Conservation (phyloP, 1,140 invertebrate genomes). For the Leucophenga varia region DNA sequence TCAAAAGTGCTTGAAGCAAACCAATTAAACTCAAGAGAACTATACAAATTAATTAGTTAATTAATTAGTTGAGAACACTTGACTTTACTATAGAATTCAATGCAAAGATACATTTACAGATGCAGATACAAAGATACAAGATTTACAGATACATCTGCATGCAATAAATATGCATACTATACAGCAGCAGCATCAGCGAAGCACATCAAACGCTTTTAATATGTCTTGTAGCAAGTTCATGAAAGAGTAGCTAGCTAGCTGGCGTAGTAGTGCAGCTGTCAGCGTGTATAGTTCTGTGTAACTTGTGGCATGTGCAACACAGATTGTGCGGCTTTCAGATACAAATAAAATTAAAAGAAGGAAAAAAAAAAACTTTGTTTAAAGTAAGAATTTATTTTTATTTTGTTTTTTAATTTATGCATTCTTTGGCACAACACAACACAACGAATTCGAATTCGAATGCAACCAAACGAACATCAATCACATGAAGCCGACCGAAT, state of each 20-base stretch:
- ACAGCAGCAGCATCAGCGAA: conserved; percentile 13
- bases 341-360: too few relatives aligned
- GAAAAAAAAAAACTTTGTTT: background rate
- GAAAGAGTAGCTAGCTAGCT: background rate
- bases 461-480: conserved; percentile 53
- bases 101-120: too few relatives aligned
- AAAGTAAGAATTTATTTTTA: background rate
- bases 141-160: too few relatives aligned
- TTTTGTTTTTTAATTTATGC: conserved; percentile 51
- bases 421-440: conserved; percentile 52
- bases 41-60: conserved; percentile 54
- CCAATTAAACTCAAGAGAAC: conserved; percentile 48
- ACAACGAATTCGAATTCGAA: too few relatives aligned
- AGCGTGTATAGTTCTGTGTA: conserved; percentile 12
- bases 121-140: too few relatives aligned
- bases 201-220: background rate
- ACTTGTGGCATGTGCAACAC: conserved; percentile 37
- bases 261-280: conserved; percentile 41
- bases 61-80: conserved; percentile 49
- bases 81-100: too few relatives aligned
- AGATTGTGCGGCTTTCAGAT: too few relatives aligned
- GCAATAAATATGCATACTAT: too few relatives aligned
- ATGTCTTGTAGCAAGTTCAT: background rate
- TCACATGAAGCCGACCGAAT: conserved; percentile 46
- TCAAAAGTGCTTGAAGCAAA: too few relatives aligned